Evolutionary conservation across 2,113 vertebrate species (phyloP).

Genomic region (Merops nubicus): DNA sequence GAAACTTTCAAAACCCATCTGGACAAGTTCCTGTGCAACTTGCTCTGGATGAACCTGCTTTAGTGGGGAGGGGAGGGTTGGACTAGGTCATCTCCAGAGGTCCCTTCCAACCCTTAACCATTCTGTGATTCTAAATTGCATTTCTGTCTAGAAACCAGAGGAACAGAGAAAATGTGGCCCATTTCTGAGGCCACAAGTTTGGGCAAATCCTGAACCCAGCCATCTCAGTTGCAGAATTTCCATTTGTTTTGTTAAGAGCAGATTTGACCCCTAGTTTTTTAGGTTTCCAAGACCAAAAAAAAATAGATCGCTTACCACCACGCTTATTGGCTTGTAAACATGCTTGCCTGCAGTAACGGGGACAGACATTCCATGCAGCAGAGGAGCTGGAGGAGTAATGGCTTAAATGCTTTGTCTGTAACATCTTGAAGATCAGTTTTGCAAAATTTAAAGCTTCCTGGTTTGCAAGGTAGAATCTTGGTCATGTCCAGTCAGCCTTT

Average conservation of each 20-base stretch:
- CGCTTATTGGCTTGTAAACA: fast-evolving
- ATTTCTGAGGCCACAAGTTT: neutral
- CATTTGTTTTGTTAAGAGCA: neutral
- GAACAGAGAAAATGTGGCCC: neutral
- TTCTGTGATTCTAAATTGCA: neutral
- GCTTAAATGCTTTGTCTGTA: neutral
- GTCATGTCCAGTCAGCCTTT: neutral
- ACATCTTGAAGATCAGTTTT: neutral
- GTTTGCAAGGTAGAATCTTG: neutral
- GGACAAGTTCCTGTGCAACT: too few species aligned
- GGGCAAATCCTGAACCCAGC: neutral
- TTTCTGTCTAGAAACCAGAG: neutral
- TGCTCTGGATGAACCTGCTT: too few species aligned
- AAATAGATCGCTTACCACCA: neutral
- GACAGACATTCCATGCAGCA: neutral
- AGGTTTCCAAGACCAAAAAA: neutral
- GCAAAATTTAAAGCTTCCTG: neutral
- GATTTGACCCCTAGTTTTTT: neutral
- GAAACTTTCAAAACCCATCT: too few species aligned
- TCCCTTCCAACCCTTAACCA: too few species aligned
- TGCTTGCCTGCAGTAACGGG: neutral
- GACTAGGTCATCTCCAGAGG: too few species aligned
- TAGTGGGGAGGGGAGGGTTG: too few species aligned
- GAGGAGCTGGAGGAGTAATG: neutral
- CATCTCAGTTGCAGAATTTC: neutral